phyloP scores from a whole-genome alignment of 2,113 vertebrate genomes.

The Pedionomus torquatus region DNA sequence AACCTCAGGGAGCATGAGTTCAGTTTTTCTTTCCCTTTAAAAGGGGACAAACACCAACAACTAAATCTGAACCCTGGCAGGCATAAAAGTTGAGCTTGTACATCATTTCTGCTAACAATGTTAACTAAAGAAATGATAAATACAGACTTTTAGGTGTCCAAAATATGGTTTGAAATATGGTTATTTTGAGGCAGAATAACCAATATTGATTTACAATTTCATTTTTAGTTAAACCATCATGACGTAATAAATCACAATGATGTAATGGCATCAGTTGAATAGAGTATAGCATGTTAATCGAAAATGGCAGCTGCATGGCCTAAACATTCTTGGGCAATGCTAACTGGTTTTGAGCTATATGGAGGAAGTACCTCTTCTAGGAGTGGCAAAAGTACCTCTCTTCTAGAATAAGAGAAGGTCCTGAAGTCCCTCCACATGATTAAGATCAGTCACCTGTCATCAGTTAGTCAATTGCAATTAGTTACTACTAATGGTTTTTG shows the following conservation, averaged over 20 bases:
- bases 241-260: neutral
- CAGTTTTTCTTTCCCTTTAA: neutral
- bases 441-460: slow-evolving; percentile 37
- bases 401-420: neutral
- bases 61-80: neutral
- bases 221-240: neutral
- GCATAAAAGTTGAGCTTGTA: neutral
- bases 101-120: neutral
- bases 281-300: neutral
- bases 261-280: neutral
- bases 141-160: neutral
- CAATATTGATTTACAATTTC: neutral
- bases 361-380: neutral
- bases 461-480: slow-evolving; percentile 58
- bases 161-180: neutral
- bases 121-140: neutral
- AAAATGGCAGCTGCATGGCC: neutral
- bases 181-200: neutral
- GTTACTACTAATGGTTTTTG: slow-evolving; percentile 43
- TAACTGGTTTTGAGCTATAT: neutral
- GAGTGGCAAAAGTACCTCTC: neutral
- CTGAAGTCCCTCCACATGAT: neutral
- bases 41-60: neutral
- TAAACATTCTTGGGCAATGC: neutral
- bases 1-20: neutral